Evolutionary conservation across 92 coral and sea anemone genomes (phyloP).

Genomic region (Palythoa heliodiscus): DNA sequence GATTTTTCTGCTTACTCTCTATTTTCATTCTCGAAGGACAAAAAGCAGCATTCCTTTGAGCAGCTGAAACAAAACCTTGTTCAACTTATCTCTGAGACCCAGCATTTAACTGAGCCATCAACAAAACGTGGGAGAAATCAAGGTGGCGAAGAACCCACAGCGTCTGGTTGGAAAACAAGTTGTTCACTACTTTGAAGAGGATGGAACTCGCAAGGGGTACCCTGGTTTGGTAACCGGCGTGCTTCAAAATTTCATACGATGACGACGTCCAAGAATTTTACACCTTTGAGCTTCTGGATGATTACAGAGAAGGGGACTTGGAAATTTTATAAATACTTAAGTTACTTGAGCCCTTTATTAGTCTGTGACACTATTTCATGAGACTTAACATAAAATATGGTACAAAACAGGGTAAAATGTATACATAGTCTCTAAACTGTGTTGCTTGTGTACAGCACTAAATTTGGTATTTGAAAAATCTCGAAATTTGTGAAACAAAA

Average conservation of each 20-base stretch:
- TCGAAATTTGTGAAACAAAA: not conserved
- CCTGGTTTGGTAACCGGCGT: slow-evolving; percentile 44
- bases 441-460: slow-evolving; percentile 27
- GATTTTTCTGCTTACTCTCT: slow-evolving; percentile 40
- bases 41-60: slow-evolving; percentile 48
- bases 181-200: slow-evolving; percentile 43
- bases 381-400: slow-evolving; percentile 2
- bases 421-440: slow-evolving; percentile 11
- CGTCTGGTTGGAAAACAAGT: slow-evolving; percentile 49
- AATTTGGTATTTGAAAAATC: not conserved
- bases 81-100: slow-evolving; percentile 16
- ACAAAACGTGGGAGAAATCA: not conserved
- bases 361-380: slow-evolving; percentile 34
- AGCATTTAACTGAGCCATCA: slow-evolving; percentile 18
- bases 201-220: slow-evolving; percentile 43
- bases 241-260: slow-evolving; percentile 42
- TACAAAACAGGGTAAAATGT: slow-evolving; percentile 32
- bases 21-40: slow-evolving; percentile 30
- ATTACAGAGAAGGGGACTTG: slow-evolving; percentile 45
- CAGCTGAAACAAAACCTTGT: too few relatives aligned
- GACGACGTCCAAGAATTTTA: slow-evolving; percentile 25
- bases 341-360: slow-evolving; percentile 20
- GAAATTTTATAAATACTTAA: slow-evolving; percentile 40
- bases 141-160: slow-evolving; percentile 24
- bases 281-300: slow-evolving; percentile 44